Percentiles rank a stretch among this genome's conserved stretches.
phyloP scores from a whole-genome alignment of 37 sponge, comb jelly and placozoan genomes.

The Diacarnus erythraeanus region DNA sequence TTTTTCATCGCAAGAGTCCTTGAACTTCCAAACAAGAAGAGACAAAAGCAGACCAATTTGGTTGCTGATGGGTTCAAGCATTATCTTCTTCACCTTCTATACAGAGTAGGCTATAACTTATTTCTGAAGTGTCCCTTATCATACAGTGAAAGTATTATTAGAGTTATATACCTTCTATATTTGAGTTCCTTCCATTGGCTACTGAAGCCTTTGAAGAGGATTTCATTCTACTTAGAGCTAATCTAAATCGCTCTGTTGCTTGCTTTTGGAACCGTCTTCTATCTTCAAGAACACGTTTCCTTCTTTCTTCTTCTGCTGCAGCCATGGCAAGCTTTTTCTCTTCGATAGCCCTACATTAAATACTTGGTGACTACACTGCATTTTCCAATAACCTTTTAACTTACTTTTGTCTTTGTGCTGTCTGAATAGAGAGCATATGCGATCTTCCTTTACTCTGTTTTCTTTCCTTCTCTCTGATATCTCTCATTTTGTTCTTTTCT shows the following conservation, averaged over 20 bases:
- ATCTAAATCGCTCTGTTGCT: conserved; percentile 52
- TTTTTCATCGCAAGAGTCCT: no score
- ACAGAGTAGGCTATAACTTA: neutral
- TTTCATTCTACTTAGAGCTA: conserved; percentile 23
- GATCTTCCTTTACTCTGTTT: conserved; percentile 24
- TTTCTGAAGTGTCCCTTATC: no score
- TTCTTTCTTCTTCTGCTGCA: conserved; percentile 69
- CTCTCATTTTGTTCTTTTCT: conserved; percentile 33
- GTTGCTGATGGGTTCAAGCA: no score
- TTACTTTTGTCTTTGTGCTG: conserved; percentile 61
- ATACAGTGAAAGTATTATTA: no score
- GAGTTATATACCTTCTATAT: no score
- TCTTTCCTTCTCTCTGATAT: neutral
- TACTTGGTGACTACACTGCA: neutral
- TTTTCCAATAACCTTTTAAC: neutral
- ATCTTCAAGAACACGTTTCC: conserved; percentile 59
- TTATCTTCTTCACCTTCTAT: neutral
- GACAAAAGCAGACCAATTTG: no score
- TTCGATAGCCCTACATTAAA: conserved; percentile 55
- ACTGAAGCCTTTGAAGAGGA: neutral
- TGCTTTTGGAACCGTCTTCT: conserved; percentile 46
- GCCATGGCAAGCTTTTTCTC: conserved; percentile 52
- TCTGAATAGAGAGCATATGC: conserved; percentile 59
- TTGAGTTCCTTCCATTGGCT: neutral
- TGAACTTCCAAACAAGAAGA: no score